These are phyloP conservation scores for Collichthys lucidus DNA, from an alignment of 2,113 vertebrate genomes.

Conservation along the genomic window DNA sequence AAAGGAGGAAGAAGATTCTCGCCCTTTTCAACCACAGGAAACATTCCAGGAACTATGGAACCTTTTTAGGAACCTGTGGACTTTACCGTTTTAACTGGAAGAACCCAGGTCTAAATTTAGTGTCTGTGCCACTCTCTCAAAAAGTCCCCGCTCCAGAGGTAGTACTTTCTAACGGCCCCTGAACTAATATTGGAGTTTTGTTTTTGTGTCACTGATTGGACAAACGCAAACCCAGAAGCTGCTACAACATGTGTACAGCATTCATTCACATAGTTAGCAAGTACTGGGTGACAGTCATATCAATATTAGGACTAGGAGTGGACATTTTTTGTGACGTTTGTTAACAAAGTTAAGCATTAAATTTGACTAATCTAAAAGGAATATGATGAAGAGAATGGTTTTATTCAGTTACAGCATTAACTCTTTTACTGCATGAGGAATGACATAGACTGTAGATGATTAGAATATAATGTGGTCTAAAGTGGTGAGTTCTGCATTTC, in stretches of 20 bases:
- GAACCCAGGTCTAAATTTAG: slow-evolving; percentile 7
- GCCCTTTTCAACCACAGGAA: not conserved
- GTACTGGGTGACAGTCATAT: not conserved
- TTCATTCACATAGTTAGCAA: not conserved
- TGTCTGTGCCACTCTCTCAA: not conserved
- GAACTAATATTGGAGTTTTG: not conserved
- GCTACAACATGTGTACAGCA: not conserved
- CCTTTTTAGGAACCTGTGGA: not conserved
- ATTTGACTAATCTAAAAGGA: not conserved
- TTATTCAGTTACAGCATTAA: not conserved
- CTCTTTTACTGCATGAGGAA: not conserved
- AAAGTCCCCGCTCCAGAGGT: not conserved
- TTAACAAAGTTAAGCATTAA: not conserved
- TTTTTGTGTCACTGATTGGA: not conserved
- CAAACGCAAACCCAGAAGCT: slow-evolving; percentile 2
- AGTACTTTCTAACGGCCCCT: not conserved
- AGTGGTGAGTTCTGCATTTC: not conserved
- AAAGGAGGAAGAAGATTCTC: not conserved
- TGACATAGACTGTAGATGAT: no score
- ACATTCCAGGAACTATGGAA: not conserved
- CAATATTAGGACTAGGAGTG: not conserved
- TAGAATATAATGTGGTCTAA: no score
- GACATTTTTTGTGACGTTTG: not conserved
- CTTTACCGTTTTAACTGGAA: not conserved
- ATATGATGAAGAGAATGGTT: no score